Percentiles rank a stretch among this genome's conserved stretches.
These are phyloP conservation scores for Desoria tigrina DNA, from an alignment of 2,888 invertebrate genomes.

Conservation along the genomic window DNA sequence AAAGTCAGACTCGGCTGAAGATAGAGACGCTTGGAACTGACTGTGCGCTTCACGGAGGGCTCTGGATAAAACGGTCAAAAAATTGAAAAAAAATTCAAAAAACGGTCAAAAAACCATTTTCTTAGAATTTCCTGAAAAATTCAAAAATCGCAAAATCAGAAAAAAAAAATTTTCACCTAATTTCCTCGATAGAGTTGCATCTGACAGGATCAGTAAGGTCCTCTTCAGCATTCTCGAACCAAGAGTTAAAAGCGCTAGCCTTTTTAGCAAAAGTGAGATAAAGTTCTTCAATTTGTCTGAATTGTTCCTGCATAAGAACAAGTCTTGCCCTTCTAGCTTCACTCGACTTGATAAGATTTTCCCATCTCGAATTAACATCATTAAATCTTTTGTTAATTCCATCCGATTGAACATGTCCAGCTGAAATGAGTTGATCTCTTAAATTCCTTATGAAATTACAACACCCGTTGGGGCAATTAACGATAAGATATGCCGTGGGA, in stretches of 20 bases:
- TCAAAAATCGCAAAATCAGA: neutral
- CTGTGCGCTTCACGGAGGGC: constrained; percentile 96
- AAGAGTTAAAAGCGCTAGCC: constrained; percentile 99
- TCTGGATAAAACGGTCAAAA: no score
- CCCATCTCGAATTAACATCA: constrained; percentile 67
- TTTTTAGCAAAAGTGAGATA: constrained; percentile 99
- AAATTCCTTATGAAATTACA: constrained; percentile 89
- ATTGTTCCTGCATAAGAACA: constrained; percentile 95
- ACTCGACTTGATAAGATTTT: constrained; percentile 87
- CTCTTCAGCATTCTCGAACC: constrained; percentile 99
- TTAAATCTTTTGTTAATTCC: constrained; percentile 40
- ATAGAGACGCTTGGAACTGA: constrained; percentile 92
- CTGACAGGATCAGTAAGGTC: constrained; percentile 98
- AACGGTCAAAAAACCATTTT: no score
- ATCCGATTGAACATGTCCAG: constrained; percentile 40
- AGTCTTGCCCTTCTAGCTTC: constrained; percentile 90
- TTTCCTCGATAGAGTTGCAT: constrained; percentile 95
- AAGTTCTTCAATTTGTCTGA: constrained; percentile 97
- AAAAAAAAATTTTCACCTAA: constrained; percentile 51
- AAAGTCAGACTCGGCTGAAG: constrained; percentile 97
- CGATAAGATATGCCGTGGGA: no score
- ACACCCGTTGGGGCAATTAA: no score
- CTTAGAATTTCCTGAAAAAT: neutral
- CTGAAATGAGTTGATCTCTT: constrained; percentile 88
- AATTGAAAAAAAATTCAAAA: no score